These are phyloP conservation scores for Leptinotarsa rubiginosa DNA, from an alignment of 2,888 invertebrate genomes.

Conservation along the genomic window DNA sequence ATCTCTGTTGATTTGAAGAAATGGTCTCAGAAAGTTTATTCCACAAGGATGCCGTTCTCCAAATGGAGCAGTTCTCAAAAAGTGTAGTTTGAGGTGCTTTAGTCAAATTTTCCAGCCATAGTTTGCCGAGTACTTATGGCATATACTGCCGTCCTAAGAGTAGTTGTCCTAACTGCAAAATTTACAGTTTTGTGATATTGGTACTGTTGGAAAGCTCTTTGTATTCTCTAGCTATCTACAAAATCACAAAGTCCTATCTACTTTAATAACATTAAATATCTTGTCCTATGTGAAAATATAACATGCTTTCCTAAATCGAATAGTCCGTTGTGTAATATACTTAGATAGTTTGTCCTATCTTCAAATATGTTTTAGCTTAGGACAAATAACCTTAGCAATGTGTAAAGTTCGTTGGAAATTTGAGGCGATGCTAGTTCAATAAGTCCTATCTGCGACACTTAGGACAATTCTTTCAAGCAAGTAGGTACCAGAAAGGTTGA, in stretches of 20 bases:
- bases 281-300: background rate
- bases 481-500: background rate
- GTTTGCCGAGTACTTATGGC: too few relatives aligned
- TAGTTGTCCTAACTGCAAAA: constrained; percentile 2
- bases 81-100: too few relatives aligned
- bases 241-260: background rate
- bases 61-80: too few relatives aligned
- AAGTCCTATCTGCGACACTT: constrained; percentile 4
- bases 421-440: constrained; percentile 4
- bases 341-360: background rate
- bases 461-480: background rate
- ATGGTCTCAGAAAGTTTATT: too few relatives aligned
- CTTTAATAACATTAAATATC: background rate
- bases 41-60: too few relatives aligned
- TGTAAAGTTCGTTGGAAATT: background rate
- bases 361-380: background rate
- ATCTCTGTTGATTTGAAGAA: too few relatives aligned
- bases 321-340: background rate
- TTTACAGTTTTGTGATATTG: constrained; percentile 2
- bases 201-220: constrained; percentile 3
- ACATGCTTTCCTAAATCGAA: background rate
- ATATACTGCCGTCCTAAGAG: constrained; percentile 2
- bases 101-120: too few relatives aligned
- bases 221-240: constrained; percentile 2
- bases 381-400: background rate